Evolutionary conservation across 2,888 invertebrate species (phyloP).

Genomic region (Argynnis bischoffii): DNA sequence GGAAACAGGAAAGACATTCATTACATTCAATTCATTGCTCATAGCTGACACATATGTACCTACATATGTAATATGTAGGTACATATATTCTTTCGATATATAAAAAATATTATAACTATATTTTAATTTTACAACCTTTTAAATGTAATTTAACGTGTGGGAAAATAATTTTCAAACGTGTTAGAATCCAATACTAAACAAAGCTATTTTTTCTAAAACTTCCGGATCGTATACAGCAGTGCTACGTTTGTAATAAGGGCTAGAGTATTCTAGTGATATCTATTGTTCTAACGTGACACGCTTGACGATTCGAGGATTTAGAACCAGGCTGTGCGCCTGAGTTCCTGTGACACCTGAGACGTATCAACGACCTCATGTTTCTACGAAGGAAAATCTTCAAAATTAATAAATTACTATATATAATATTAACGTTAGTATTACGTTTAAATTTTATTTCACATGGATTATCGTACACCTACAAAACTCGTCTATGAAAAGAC

Average conservation of each 20-base stretch:
- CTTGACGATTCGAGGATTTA: conserved; percentile 21
- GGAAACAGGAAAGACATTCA: too few relatives aligned
- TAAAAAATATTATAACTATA: too few relatives aligned
- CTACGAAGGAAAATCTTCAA: background rate
- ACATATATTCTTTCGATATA: too few relatives aligned
- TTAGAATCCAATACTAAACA: conserved; percentile 6
- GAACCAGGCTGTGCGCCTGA: conserved; percentile 40
- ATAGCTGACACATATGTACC: too few relatives aligned
- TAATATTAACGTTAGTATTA: too few relatives aligned
- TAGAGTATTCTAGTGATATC: conserved; percentile 12
- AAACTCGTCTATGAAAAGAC: too few relatives aligned
- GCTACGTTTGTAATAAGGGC: conserved; percentile 16
- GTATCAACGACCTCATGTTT: conserved; percentile 11
- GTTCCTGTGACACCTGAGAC: conserved; percentile 53
- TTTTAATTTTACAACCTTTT: too few relatives aligned
- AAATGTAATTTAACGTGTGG: background rate
- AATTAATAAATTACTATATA: background rate
- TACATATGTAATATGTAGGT: too few relatives aligned
- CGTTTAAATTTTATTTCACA: too few relatives aligned
- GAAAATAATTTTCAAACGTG: background rate
- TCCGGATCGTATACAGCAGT: background rate
- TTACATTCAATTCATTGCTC: too few relatives aligned
- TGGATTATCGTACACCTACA: too few relatives aligned
- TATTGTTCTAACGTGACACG: conserved; percentile 32
- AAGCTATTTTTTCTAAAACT: conserved; percentile 11